These are phyloP conservation scores for Hirundo rustica DNA, from an alignment of 2,797 vertebrate genomes.

Conservation along the genomic window DNA sequence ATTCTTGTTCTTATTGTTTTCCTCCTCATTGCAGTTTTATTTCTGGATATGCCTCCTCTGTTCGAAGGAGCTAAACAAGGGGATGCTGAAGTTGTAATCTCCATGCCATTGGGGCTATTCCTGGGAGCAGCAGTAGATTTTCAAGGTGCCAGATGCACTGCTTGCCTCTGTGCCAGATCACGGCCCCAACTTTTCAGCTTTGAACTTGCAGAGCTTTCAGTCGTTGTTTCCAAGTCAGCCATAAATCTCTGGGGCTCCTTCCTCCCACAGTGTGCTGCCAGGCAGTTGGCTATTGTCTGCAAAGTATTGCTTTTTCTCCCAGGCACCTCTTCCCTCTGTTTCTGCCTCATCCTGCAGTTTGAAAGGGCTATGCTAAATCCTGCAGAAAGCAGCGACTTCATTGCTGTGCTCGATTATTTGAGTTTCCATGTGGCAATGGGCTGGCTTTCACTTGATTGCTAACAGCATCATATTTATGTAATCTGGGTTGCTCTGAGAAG, in stretches of 20 bases:
- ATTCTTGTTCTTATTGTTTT: background rate
- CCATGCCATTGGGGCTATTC: accelerated
- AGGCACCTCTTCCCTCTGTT: background rate
- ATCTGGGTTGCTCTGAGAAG: background rate
- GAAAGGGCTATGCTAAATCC: background rate
- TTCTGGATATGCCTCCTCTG: background rate
- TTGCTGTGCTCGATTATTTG: background rate
- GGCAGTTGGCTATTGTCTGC: background rate
- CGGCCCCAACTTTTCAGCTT: background rate
- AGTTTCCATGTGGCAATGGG: background rate
- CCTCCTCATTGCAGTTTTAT: background rate
- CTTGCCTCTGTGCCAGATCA: background rate
- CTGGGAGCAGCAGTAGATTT: background rate
- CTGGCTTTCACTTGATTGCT: background rate
- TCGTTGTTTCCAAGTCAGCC: background rate
- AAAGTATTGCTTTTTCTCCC: background rate
- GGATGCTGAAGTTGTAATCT: background rate
- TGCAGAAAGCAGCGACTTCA: conserved; percentile 15
- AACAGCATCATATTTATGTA: background rate
- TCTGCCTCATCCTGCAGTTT: background rate
- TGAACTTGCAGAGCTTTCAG: conserved; percentile 32
- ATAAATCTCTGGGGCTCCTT: conserved; percentile 23
- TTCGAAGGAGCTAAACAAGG: background rate
- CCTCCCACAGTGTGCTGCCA: background rate
- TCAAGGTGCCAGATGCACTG: conserved; percentile 17